Percentiles rank a stretch among this genome's conserved stretches.
These are phyloP conservation scores for Oreochromis grahami DNA, from an alignment of 2,797 vertebrate genomes.

Conservation along the genomic window DNA sequence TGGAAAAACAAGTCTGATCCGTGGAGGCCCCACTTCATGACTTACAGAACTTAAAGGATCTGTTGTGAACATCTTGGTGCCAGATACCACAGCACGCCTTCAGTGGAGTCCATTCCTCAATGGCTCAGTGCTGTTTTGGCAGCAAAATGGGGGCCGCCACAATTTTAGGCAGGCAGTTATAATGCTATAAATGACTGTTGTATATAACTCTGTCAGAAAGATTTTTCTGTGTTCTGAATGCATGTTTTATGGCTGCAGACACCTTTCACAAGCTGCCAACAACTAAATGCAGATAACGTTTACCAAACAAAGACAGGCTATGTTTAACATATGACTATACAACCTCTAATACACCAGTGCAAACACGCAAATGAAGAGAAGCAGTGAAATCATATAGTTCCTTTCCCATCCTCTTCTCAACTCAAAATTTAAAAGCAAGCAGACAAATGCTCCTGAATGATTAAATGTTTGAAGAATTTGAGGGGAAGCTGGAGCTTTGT, in stretches of 20 bases:
- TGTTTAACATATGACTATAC: background rate
- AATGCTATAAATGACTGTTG: background rate
- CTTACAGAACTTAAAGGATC: background rate
- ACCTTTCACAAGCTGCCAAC: background rate
- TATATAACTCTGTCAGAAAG: background rate
- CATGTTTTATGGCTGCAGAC: background rate
- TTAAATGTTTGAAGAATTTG: background rate
- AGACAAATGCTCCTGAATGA: background rate
- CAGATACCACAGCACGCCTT: background rate
- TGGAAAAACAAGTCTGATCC: background rate
- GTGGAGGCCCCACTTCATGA: background rate
- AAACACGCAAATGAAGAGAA: background rate
- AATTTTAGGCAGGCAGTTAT: background rate
- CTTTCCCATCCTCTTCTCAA: background rate
- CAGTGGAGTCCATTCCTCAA: background rate
- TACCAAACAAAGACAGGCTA: background rate
- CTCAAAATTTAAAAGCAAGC: background rate
- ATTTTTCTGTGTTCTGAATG: background rate
- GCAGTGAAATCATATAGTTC: background rate
- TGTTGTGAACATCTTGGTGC: background rate
- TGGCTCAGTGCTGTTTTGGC: background rate
- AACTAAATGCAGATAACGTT: background rate
- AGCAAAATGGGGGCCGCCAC: background rate
- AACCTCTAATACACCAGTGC: background rate
- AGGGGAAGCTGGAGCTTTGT: background rate